Evolutionary conservation across 2,797 vertebrate species (phyloP).

Genomic region (Platalea minor): DNA sequence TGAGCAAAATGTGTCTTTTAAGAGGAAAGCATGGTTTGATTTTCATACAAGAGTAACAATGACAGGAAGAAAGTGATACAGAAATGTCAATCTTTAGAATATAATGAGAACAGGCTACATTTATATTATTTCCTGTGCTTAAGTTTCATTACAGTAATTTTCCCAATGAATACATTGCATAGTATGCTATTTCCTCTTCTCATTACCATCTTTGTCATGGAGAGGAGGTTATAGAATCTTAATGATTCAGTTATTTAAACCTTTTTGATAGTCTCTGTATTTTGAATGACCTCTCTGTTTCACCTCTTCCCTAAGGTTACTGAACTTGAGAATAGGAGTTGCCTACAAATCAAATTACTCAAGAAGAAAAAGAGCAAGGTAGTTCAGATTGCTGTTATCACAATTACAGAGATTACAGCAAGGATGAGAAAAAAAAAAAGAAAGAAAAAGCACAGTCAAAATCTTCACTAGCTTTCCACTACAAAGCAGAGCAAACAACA

Average conservation of each 20-base stretch:
- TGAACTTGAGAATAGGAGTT: constrained; percentile 26
- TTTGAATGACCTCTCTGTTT: constrained; percentile 58
- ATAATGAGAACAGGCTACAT: constrained; percentile 27
- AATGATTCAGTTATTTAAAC: constrained; percentile 69
- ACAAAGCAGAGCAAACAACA: neutral
- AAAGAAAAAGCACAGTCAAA: neutral
- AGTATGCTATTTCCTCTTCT: constrained; percentile 66
- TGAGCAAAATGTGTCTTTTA: constrained; percentile 10
- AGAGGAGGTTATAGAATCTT: constrained; percentile 54
- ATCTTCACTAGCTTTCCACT: neutral
- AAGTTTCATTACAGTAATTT: constrained; percentile 61
- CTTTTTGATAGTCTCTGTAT: constrained; percentile 60
- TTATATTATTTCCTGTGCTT: constrained; percentile 50
- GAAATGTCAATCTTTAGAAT: constrained; percentile 45
- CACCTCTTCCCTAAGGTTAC: constrained; percentile 32
- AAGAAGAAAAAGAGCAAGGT: constrained; percentile 41
- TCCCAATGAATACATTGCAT: constrained; percentile 52
- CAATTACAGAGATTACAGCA: constrained; percentile 57
- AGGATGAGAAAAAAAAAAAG: neutral
- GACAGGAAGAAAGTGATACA: neutral
- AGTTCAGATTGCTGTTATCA: constrained; percentile 48
- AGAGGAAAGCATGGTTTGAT: constrained; percentile 44
- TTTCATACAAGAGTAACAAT: constrained; percentile 60
- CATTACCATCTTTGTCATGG: constrained; percentile 54
- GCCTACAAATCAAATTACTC: constrained; percentile 61